Conservation (phyloP, 2,113 vertebrate species). For the Monarcha castaneiventris region DNA sequence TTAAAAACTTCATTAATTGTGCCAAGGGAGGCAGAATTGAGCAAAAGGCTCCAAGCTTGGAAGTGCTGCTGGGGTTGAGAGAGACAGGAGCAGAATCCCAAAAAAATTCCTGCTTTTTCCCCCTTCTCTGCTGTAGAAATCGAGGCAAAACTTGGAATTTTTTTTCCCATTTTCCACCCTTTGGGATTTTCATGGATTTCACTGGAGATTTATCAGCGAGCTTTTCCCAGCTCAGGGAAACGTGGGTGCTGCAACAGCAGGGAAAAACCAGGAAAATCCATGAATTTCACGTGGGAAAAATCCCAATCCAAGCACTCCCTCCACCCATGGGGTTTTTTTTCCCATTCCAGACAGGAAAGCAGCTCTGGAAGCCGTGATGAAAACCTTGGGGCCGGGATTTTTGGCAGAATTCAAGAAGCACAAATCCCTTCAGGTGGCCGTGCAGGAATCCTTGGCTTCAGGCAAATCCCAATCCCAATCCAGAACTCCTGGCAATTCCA, state of each 20-base stretch:
- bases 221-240: neutral
- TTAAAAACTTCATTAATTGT: neutral
- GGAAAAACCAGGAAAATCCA: neutral
- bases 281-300: too few relatives aligned
- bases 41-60: neutral
- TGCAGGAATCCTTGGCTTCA: neutral
- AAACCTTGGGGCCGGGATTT: conserved; percentile 45
- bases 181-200: neutral
- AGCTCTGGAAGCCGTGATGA: conserved; percentile 58
- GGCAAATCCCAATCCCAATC: neutral
- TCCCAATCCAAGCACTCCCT: too few relatives aligned
- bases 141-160: neutral
- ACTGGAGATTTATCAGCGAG: neutral
- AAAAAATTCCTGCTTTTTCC: neutral
- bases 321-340: too few relatives aligned
- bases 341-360: conserved; percentile 61
- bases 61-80: too few relatives aligned
- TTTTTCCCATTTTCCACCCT: too few relatives aligned
- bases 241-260: too few relatives aligned
- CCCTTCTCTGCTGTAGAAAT: too few relatives aligned
- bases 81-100: too few relatives aligned
- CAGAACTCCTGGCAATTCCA: neutral
- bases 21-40: neutral
- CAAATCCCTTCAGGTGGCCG: conserved; percentile 50
- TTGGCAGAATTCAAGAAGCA: conserved; percentile 63